These are phyloP conservation scores for Mustela lutreola DNA, from an alignment of 2,113 vertebrate species.

Conservation along the genomic window DNA sequence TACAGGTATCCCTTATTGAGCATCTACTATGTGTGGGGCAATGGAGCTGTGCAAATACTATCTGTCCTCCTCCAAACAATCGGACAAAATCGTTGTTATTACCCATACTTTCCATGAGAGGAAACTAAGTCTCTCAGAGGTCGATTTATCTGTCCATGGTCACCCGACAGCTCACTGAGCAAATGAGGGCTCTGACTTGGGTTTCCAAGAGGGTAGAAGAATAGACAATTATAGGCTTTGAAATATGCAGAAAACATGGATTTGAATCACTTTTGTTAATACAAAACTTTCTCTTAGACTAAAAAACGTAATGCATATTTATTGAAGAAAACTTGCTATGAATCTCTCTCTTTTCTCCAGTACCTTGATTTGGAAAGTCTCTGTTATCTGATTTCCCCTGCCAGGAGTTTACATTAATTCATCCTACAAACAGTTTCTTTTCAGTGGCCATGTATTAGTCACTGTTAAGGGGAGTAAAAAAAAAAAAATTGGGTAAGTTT, in stretches of 20 bases:
- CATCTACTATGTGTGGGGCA: not conserved
- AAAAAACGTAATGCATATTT: not conserved
- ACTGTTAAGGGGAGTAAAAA: not conserved
- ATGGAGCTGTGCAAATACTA: not conserved
- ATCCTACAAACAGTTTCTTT: not conserved
- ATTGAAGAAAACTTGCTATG: not conserved
- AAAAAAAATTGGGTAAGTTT: not conserved
- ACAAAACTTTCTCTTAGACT: not conserved
- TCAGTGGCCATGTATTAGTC: not conserved
- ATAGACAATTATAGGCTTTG: not conserved
- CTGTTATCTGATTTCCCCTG: not conserved
- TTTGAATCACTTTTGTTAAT: conserved; percentile 13
- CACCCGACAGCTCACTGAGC: not conserved
- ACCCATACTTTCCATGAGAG: not conserved
- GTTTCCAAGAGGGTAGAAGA: not conserved
- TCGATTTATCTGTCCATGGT: not conserved
- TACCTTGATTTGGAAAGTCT: not conserved
- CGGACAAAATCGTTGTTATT: not conserved
- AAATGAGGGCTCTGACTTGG: not conserved
- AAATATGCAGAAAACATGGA: not conserved
- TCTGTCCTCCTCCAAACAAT: not conserved
- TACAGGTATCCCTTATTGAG: not conserved
- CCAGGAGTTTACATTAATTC: not conserved
- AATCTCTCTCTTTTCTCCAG: not conserved
- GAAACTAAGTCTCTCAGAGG: not conserved